These are phyloP conservation scores for Pedicia rivosa DNA, from an alignment of 2,888 invertebrate species.

Conservation along the genomic window DNA sequence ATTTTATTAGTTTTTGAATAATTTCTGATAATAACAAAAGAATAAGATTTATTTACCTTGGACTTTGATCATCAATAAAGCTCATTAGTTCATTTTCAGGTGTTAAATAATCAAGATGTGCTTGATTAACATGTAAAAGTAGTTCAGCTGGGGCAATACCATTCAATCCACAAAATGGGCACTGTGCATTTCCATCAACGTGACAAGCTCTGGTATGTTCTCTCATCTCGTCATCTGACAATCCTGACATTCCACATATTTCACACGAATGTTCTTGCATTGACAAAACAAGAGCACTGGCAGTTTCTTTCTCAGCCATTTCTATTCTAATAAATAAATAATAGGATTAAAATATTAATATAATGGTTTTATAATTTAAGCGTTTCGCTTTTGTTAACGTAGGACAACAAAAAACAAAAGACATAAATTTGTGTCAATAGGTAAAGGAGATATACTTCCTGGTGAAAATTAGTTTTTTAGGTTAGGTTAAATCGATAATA, in stretches of 20 bases:
- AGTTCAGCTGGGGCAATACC: conserved; percentile 58
- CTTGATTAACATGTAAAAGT: conserved; percentile 63
- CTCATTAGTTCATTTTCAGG: conserved; percentile 63
- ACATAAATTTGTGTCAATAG: no score
- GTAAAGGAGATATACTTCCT: no score
- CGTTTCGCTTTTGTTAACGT: no score
- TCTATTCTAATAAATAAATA: no score
- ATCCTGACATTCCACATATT: conserved; percentile 69
- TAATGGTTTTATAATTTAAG: no score
- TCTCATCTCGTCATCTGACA: conserved; percentile 63
- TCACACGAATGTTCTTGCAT: conserved; percentile 45
- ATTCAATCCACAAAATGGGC: conserved; percentile 68
- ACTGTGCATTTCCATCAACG: conserved; percentile 59
- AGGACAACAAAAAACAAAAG: no score
- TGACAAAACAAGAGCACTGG: conserved; percentile 13
- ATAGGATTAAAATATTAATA: no score
- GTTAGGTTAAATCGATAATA: no score
- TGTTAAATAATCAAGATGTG: conserved; percentile 69
- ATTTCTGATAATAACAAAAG: neutral
- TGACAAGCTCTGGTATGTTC: conserved; percentile 63
- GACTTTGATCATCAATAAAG: conserved; percentile 58
- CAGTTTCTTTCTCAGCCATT: conserved; percentile 12
- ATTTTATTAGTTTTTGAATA: conserved; percentile 2
- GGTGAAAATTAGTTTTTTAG: no score
- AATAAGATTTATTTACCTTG: conserved; percentile 27